Conservation (phyloP, 2,888 invertebrate genomes). For the Sussaba pulchella region DNA sequence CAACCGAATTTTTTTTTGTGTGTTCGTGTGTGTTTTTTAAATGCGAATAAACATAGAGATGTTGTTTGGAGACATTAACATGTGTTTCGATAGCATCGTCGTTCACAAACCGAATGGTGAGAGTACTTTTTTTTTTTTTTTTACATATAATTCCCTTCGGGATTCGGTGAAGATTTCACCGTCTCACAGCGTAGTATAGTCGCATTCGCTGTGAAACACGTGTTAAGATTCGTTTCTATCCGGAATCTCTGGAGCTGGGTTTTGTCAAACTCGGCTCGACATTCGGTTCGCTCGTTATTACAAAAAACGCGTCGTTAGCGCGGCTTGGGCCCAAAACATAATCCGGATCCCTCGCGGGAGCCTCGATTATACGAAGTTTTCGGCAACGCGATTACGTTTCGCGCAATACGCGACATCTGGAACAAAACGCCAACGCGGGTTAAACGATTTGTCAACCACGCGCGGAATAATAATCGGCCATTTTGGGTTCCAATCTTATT, state of each 20-base stretch:
- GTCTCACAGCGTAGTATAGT: background rate
- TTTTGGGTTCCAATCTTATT: background rate
- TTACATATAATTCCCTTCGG: constrained; percentile 30
- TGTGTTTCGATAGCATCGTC: constrained; percentile 9
- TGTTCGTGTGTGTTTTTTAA: constrained; percentile 17
- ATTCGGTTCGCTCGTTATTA: constrained; percentile 56
- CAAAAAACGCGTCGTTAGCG: constrained; percentile 29
- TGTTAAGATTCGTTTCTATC: constrained; percentile 31
- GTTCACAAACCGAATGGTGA: constrained; percentile 33
- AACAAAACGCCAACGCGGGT: background rate
- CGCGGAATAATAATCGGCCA: background rate
- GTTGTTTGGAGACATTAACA: constrained; percentile 4
- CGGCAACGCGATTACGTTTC: constrained; percentile 19
- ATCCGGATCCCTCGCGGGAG: constrained; percentile 45
- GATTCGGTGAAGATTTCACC: background rate
- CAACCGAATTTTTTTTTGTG: background rate
- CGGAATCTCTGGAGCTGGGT: constrained; percentile 48
- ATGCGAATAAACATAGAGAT: constrained; percentile 8
- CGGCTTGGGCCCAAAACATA: constrained; percentile 31
- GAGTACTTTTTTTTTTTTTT: constrained; percentile 23
- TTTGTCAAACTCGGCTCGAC: constrained; percentile 25
- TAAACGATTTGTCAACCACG: constrained; percentile 9
- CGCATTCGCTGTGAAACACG: constrained; percentile 34
- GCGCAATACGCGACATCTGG: constrained; percentile 20
- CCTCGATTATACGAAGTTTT: background rate